Conservation (phyloP, 1,140 invertebrate species). For the Heliothis virescens region DNA sequence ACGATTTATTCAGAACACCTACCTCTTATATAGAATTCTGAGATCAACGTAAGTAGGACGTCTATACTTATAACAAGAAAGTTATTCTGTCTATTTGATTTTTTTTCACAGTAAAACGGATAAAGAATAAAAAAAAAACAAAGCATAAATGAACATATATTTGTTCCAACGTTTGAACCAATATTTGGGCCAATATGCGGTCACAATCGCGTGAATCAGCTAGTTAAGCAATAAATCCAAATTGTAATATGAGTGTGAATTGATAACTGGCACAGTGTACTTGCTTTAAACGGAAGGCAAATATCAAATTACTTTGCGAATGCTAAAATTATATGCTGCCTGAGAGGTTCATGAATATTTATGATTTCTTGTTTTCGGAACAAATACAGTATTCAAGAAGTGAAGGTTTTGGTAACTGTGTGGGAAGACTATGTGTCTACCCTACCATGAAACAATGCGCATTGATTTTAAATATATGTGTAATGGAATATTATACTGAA, state of each 20-base stretch:
- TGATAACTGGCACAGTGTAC: neutral
- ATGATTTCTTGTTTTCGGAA: neutral
- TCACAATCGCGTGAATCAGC: no score
- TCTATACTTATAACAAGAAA: neutral
- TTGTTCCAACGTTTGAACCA: no score
- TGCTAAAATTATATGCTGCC: neutral
- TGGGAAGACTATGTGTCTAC: no score
- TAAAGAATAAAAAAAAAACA: no score
- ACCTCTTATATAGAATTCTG: neutral
- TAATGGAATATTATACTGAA: no score
- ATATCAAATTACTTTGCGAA: conserved; percentile 5
- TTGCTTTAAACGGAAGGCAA: conserved; percentile 7
- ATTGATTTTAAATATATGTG: no score
- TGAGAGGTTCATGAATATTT: neutral
- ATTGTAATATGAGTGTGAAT: conserved; percentile 1
- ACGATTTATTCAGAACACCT: neutral
- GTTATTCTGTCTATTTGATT: neutral
- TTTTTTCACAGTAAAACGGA: no score
- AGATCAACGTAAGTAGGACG: neutral
- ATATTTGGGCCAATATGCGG: no score
- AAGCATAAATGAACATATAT: no score
- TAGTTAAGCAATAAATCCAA: conserved; percentile 1
- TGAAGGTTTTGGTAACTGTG: no score
- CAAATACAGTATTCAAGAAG: no score
- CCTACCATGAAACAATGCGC: no score